Conservation (phyloP, 2,888 invertebrate species). For the Gymnosoma rotundatum region DNA sequence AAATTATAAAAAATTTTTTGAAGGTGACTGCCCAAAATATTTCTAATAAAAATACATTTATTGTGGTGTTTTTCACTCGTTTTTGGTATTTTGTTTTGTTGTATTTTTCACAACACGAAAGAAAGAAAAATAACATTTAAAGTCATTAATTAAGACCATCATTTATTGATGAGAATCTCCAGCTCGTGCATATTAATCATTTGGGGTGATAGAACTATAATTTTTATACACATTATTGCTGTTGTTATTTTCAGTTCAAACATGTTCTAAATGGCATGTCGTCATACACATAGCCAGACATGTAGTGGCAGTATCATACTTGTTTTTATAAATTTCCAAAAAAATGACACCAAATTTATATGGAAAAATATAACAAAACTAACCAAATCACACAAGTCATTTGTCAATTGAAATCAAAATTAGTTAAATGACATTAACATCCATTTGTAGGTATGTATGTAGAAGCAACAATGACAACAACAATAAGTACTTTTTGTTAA, state of each 20-base stretch:
- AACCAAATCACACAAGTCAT: constrained; percentile 65
- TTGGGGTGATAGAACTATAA: constrained; percentile 38
- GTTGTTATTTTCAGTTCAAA: constrained; percentile 19
- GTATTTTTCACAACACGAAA: constrained; percentile 34
- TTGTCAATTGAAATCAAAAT: constrained; percentile 70
- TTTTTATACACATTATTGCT: constrained; percentile 6
- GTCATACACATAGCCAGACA: not conserved
- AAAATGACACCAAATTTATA: constrained; percentile 42
- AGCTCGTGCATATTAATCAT: constrained; percentile 71
- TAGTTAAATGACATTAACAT: constrained; percentile 62
- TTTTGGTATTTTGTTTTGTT: constrained; percentile 25
- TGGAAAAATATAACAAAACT: constrained; percentile 55
- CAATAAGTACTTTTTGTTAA: constrained; percentile 1
- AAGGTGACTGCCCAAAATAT: constrained; percentile 32
- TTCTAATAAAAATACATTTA: constrained; percentile 41
- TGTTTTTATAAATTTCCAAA: constrained; percentile 37
- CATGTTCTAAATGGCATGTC: constrained; percentile 49
- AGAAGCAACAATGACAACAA: constrained; percentile 12
- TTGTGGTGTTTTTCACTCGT: constrained; percentile 18
- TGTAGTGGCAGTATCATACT: constrained; percentile 20
- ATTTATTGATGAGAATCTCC: constrained; percentile 70
- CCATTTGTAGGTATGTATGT: no score
- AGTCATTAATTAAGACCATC: constrained; percentile 69
- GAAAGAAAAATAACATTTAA: constrained; percentile 54
- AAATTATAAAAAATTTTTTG: not conserved